Percentiles rank a stretch among this genome's conserved stretches.
Evolutionary conservation across 64 coral and sea anemone species (phyloP).

Genomic region (Montipora efflorescens): DNA sequence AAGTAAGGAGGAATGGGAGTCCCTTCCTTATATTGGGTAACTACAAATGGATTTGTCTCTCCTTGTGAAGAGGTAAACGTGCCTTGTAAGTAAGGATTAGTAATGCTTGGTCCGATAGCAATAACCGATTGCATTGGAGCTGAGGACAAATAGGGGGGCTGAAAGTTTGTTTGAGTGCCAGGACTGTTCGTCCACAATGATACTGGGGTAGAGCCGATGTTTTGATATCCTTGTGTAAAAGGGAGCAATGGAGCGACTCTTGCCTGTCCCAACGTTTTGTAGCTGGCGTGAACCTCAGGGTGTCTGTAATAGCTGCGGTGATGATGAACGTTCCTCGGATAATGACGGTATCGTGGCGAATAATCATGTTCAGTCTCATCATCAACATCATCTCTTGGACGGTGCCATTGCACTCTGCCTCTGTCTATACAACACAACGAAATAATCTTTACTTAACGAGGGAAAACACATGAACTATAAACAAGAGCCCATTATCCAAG

Average conservation of each 20-base stretch:
- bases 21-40: neutral
- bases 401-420: neutral
- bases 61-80: neutral
- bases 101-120: neutral
- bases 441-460: neutral
- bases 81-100: neutral
- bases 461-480: too few species aligned
- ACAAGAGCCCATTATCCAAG: too few species aligned
- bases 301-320: neutral
- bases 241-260: neutral
- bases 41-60: constrained; percentile 18
- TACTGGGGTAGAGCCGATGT: neutral
- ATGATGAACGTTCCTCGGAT: constrained; percentile 1
- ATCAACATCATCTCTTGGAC: neutral
- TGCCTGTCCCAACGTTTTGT: neutral
- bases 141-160: neutral
- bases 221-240: neutral
- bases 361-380: neutral
- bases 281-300: neutral
- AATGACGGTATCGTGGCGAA: neutral
- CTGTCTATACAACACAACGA: neutral
- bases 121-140: neutral
- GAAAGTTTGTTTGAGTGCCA: neutral
- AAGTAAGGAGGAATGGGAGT: neutral
- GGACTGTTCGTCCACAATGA: neutral